Conservation (phyloP, 2,888 invertebrate species). For the Operophtera brumata region DNA sequence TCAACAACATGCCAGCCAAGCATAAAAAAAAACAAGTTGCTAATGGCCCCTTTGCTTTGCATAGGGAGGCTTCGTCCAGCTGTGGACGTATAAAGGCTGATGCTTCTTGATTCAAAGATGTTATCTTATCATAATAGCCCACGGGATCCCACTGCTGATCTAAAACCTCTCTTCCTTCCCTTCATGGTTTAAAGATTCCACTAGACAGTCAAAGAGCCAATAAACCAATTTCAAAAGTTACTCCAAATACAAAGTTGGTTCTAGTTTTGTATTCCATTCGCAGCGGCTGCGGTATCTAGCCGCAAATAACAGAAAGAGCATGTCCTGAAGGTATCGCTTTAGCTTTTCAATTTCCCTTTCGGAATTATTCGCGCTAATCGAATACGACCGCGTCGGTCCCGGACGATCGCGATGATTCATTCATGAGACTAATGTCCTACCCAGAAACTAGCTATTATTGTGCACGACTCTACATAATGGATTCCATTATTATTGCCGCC, state of each 20-base stretch:
- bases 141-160: too few relatives aligned
- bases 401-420: constrained; percentile 74
- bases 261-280: constrained; percentile 69
- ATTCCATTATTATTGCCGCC: constrained; percentile 25
- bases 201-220: neutral
- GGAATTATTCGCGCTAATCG: constrained; percentile 80
- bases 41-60: too few relatives aligned
- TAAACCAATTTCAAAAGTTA: constrained; percentile 27
- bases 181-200: too few relatives aligned
- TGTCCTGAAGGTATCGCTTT: constrained; percentile 78
- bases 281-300: constrained; percentile 57
- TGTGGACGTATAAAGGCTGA: too few relatives aligned
- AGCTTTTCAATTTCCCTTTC: constrained; percentile 81
- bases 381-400: constrained; percentile 68
- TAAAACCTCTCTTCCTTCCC: too few relatives aligned
- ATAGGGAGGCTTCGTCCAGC: too few relatives aligned
- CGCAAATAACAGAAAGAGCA: constrained; percentile 80
- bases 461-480: constrained; percentile 23
- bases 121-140: too few relatives aligned
- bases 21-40: too few relatives aligned
- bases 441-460: constrained; percentile 64
- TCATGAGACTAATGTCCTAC: constrained; percentile 76
- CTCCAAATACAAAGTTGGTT: constrained; percentile 36
- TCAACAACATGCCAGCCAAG: too few relatives aligned
- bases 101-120: too few relatives aligned